phyloP scores from a whole-genome alignment of 2,797 vertebrate genomes.

The Anas capensis region DNA sequence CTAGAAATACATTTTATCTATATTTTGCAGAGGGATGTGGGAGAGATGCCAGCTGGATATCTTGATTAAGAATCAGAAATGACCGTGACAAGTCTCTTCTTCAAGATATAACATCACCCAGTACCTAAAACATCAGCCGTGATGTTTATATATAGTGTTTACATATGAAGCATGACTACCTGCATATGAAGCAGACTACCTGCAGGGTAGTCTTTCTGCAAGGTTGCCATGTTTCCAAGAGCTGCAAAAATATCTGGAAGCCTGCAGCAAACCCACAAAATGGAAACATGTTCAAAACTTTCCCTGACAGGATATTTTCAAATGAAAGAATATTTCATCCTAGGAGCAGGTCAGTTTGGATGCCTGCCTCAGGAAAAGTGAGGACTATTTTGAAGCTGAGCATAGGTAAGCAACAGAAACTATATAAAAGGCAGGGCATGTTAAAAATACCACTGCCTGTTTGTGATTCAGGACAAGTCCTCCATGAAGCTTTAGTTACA shows the following conservation, averaged over 20 bases:
- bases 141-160: background rate
- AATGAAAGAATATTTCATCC: background rate
- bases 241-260: background rate
- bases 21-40: background rate
- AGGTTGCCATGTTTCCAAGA: background rate
- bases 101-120: background rate
- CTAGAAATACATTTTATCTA: background rate
- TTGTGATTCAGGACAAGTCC: background rate
- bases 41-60: background rate
- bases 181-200: background rate
- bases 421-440: background rate
- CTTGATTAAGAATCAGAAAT: background rate
- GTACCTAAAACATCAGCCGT: background rate
- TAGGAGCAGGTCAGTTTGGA: background rate
- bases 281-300: background rate
- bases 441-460: background rate
- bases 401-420: background rate
- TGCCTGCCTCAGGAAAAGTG: background rate
- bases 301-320: background rate
- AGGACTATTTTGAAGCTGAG: background rate
- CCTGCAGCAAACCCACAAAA: background rate
- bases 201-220: background rate
- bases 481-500: constrained; percentile 12
- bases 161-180: background rate
- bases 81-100: fast-evolving